Base-by-base conservation (phyloP, 2,113 vertebrate species). In the Pavo muticus region DNA sequence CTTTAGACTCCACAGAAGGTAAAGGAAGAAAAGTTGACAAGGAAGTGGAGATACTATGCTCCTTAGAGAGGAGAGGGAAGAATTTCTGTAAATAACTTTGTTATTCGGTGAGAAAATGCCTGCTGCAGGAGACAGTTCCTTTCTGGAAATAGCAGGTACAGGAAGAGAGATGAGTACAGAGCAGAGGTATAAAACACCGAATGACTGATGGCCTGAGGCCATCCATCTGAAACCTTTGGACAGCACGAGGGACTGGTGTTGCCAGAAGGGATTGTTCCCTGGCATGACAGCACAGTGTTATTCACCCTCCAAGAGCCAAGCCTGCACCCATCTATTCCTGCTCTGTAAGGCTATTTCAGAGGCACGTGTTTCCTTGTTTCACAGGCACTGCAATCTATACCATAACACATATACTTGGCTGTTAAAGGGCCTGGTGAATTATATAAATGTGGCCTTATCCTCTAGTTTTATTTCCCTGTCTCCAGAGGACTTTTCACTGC, bases 61-160 rank as follows among this genome's bases (percentile, higher is more conserved):
- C 29, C 61, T 39, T 44, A 68, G 60, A 68, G 42, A 94, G 35
- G n/a, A 92, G 35, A 81, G 71, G 14, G 65, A 81, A 60, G 23
- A 72, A 57, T 89, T 87, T 79, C 52, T 89, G 40, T 82, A 87
- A 75, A 78, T 64, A 79, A 25, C 9, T 1, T 0, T 47, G 23
- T 48, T 44, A 57, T 54, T 72, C 74, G 16, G 5, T 76, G 50
- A 89, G 71, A 81, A 87, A 63, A 87, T 37, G 11, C 73, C 77
- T 90, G 59, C 48, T 79, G 50, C 71, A 85, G 74, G 35, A 73
- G 50, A 17, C 71, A 80, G n/a, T 50, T 93, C 48, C 54, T 85
- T 80, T 17, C 45, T 82, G 42, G 56, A 82, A 85, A 42, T 61
- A 47, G 21, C 25, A 42, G 21, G 54, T 75, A 27, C 21, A 54